Evolutionary conservation across 2,113 vertebrate species (phyloP).

Genomic region (Corvus cornix): DNA sequence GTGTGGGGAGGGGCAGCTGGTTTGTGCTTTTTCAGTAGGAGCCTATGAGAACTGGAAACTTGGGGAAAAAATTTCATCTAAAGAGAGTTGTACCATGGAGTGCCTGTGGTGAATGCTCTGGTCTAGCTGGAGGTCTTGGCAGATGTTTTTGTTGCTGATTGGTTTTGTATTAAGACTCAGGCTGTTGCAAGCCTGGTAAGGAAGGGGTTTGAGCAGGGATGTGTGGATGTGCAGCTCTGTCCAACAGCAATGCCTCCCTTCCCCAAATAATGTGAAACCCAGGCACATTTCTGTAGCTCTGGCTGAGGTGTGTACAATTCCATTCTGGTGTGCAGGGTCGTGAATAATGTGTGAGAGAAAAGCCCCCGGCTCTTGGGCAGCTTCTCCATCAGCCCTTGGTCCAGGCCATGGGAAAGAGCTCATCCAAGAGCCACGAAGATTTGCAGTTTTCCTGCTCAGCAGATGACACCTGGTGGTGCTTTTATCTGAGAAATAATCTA

Average conservation of each 20-base stretch:
- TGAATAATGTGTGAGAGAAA: background rate
- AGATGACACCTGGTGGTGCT: background rate
- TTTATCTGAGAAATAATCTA: background rate
- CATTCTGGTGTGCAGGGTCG: fast-evolving
- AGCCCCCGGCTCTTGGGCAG: background rate
- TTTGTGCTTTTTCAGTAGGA: background rate
- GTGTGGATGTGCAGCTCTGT: background rate
- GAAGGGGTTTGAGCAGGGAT: background rate
- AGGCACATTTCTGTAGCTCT: background rate
- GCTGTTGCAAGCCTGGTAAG: too few species aligned
- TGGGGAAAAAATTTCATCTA: background rate
- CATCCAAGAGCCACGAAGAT: fast-evolving
- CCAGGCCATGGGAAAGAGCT: background rate
- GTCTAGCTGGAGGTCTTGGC: background rate
- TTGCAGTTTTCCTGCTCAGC: background rate
- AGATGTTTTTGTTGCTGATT: background rate
- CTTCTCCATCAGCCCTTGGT: background rate
- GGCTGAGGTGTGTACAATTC: background rate
- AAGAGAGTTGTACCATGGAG: fast-evolving
- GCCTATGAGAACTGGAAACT: background rate
- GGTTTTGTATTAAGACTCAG: background rate
- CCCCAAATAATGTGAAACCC: fast-evolving
- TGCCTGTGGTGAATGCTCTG: fast-evolving
- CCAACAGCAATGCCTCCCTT: background rate
- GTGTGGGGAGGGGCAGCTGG: background rate